phyloP scores from a whole-genome alignment of 1,140 invertebrate species.

The Stenopsyche tienmushanensis region DNA sequence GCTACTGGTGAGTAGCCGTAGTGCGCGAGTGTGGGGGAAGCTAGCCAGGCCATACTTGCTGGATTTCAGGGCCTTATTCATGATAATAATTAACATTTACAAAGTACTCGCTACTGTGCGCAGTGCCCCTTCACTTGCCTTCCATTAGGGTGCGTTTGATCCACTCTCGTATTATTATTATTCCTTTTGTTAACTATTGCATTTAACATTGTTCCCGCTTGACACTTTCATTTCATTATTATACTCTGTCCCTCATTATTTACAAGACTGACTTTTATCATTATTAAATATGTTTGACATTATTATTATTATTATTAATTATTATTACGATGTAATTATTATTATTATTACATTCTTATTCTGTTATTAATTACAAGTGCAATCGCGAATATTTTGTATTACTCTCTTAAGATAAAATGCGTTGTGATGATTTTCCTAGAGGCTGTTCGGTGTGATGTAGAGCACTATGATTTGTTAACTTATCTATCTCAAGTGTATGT shows the following conservation, averaged over 20 bases:
- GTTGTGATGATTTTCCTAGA: constrained; percentile 33
- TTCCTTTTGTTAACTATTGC: constrained; percentile 31
- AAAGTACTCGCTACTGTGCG: constrained; percentile 29
- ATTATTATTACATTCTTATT: constrained; percentile 30
- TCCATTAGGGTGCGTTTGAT: constrained; percentile 24
- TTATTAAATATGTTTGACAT: constrained; percentile 38
- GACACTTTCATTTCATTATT: constrained; percentile 17
- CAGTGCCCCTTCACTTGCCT: constrained; percentile 32
- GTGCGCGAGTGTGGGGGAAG: constrained; percentile 17
- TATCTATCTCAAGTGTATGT: constrained; percentile 23
- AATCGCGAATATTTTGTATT: constrained; percentile 41
- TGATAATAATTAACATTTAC: constrained; percentile 37
- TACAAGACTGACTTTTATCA: constrained; percentile 42
- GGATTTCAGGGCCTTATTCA: constrained; percentile 38
- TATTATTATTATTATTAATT: constrained; percentile 40
- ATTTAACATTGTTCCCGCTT: constrained; percentile 30
- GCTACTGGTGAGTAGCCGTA: neutral
- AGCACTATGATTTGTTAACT: constrained; percentile 29
- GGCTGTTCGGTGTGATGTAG: constrained; percentile 32
- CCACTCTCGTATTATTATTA: constrained; percentile 16
- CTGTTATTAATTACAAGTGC: constrained; percentile 38
- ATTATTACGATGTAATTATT: constrained; percentile 22
- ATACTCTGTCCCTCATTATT: constrained; percentile 41
- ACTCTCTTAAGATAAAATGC: constrained; percentile 38
- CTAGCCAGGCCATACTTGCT: constrained; percentile 14